These are phyloP conservation scores for Polydrusus tereticollis DNA, from an alignment of 2,888 invertebrate species.

Conservation along the genomic window DNA sequence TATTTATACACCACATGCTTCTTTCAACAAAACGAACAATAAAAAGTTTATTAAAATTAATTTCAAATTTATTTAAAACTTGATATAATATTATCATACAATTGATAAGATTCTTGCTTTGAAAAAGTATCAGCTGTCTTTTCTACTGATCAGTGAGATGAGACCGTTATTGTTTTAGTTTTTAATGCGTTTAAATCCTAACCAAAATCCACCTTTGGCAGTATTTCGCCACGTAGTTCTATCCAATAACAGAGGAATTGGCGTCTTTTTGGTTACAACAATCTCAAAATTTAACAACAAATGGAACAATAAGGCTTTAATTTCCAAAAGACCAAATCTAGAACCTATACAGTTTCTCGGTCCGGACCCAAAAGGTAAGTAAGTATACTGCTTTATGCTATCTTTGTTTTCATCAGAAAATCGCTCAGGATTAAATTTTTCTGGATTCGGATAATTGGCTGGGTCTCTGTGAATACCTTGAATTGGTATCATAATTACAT, in stretches of 20 bases:
- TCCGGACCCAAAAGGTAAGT: conserved; percentile 66
- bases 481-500: conserved; percentile 58
- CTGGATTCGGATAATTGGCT: conserved; percentile 71
- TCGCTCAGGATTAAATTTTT: conserved; percentile 65
- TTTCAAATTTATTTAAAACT: too few relatives aligned
- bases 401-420: background rate
- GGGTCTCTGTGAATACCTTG: conserved; percentile 50
- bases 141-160: too few relatives aligned
- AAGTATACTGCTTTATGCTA: conserved; percentile 68
- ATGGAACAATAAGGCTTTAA: background rate
- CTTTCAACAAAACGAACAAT: too few relatives aligned
- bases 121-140: too few relatives aligned
- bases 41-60: too few relatives aligned
- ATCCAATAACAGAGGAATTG: background rate
- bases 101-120: too few relatives aligned
- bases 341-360: conserved; percentile 75
- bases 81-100: too few relatives aligned
- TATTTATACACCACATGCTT: too few relatives aligned
- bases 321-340: background rate
- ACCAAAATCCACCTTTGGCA: background rate
- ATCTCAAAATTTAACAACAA: background rate
- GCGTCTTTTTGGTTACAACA: background rate
- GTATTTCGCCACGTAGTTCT: background rate
- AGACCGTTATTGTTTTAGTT: too few relatives aligned
- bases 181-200: background rate